Percentiles rank a stretch among this genome's conserved stretches.
Conservation (phyloP, 2,888 invertebrate species). For the Drosophila mimetica region DNA sequence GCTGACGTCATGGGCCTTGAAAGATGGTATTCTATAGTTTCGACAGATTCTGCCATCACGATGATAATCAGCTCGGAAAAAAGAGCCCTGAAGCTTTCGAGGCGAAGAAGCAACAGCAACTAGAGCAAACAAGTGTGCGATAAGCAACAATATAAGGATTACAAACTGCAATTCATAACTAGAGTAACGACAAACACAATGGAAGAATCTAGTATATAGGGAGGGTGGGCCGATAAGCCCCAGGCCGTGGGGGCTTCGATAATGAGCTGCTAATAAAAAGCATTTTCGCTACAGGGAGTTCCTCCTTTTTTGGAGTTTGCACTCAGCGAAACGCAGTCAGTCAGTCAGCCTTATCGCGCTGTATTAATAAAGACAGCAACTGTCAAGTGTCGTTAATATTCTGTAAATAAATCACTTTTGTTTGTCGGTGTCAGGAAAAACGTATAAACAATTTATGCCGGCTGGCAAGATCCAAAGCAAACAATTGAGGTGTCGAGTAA, state of each 20-base stretch:
- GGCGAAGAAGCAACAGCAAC: slow-evolving; percentile 44
- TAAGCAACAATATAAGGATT: slow-evolving; percentile 37
- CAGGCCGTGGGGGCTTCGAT: slow-evolving; percentile 1
- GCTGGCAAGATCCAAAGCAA: slow-evolving; percentile 14
- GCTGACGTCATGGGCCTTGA: slow-evolving; percentile 44
- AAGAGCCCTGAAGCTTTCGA: slow-evolving; percentile 20
- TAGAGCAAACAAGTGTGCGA: slow-evolving; percentile 42
- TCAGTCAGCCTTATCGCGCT: not conserved
- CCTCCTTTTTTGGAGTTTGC: slow-evolving; percentile 3
- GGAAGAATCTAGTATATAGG: slow-evolving; percentile 13
- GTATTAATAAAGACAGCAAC: slow-evolving; percentile 18
- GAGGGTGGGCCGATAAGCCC: slow-evolving; percentile 23
- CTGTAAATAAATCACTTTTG: slow-evolving; percentile 25
- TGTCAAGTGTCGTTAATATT: slow-evolving; percentile 26
- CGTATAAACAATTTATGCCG: slow-evolving; percentile 40
- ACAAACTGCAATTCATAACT: slow-evolving; percentile 65
- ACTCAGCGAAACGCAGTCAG: not conserved
- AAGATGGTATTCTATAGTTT: slow-evolving; percentile 28
- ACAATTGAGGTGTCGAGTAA: slow-evolving; percentile 4
- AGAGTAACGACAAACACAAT: slow-evolving; percentile 33
- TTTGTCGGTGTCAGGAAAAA: slow-evolving; percentile 30
- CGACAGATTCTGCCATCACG: slow-evolving; percentile 38
- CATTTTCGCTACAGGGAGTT: not conserved
- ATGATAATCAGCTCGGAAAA: slow-evolving; percentile 15
- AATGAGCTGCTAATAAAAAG: not conserved